Evolutionary conservation across 2,888 invertebrate genomes (phyloP).

Genomic region (Kuschelorhynchus macadamiae): DNA sequence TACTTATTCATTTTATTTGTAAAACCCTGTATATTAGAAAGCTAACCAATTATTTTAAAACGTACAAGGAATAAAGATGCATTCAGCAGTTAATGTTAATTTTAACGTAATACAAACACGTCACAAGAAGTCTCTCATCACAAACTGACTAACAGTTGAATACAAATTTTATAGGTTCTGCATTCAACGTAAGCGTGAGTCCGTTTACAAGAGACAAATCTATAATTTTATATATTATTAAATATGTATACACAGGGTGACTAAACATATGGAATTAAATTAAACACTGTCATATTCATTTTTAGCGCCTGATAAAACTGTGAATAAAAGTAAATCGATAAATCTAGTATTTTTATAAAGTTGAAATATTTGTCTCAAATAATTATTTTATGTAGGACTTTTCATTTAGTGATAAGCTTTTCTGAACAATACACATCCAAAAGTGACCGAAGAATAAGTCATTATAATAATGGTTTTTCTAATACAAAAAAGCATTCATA

Average conservation of each 20-base stretch:
- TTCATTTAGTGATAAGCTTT: too few relatives aligned
- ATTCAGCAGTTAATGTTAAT: slow-evolving; percentile 19
- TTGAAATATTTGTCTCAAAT: too few relatives aligned
- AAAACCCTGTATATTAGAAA: slow-evolving; percentile 4
- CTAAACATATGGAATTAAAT: slow-evolving; percentile 6
- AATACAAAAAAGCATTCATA: slow-evolving; percentile 34
- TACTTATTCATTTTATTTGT: background rate
- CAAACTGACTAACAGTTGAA: slow-evolving; percentile 2
- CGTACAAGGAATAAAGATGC: slow-evolving; percentile 18
- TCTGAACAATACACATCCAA: too few relatives aligned
- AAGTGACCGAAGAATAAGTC: too few relatives aligned
- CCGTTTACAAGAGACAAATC: slow-evolving; percentile 17
- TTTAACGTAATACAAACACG: slow-evolving; percentile 26
- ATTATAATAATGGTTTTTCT: slow-evolving; percentile 5
- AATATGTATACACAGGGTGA: slow-evolving; percentile 7
- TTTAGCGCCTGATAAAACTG: too few relatives aligned
- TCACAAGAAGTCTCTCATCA: slow-evolving; percentile 7
- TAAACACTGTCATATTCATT: too few relatives aligned
- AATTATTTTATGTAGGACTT: too few relatives aligned
- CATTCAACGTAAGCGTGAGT: background rate
- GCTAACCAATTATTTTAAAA: slow-evolving; percentile 8
- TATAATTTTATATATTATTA: slow-evolving; percentile 14
- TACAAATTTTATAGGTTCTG: background rate
- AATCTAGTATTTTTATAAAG: too few relatives aligned
- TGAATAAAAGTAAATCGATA: too few relatives aligned